A percentile compares a stretch with the other conserved stretches of the same genome.
These are phyloP conservation scores for Peribatodes rhomboidaria DNA, from an alignment of 2,888 invertebrate species.

Conservation along the genomic window DNA sequence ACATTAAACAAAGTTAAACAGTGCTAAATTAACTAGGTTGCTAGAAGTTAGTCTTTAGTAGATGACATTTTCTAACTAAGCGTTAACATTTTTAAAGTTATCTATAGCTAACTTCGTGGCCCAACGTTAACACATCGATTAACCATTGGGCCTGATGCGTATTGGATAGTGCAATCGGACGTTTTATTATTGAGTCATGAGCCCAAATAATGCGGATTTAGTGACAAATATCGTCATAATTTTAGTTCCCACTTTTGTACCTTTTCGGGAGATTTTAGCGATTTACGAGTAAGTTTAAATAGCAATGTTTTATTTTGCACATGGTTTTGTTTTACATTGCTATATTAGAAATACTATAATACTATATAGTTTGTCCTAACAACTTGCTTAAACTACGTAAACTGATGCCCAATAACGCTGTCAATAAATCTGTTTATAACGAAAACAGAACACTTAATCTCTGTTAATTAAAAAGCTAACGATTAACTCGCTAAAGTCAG, in stretches of 20 bases:
- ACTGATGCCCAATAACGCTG: not conserved
- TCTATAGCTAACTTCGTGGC: constrained; percentile 40
- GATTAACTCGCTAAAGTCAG: constrained; percentile 65
- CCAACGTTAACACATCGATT: constrained; percentile 42
- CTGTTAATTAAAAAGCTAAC: constrained; percentile 61
- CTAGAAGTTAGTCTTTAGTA: too few relatives aligned
- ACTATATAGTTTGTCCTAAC: not conserved
- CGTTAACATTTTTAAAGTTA: too few relatives aligned
- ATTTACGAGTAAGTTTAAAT: not conserved
- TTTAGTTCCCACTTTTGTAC: not conserved
- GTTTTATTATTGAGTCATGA: constrained; percentile 35
- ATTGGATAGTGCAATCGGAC: constrained; percentile 45
- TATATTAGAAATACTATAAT: too few relatives aligned
- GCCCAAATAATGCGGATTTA: constrained; percentile 28
- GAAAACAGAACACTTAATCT: constrained; percentile 33
- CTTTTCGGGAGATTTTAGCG: not conserved
- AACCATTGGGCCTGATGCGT: constrained; percentile 42
- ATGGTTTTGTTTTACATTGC: too few relatives aligned
- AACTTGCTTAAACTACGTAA: not conserved
- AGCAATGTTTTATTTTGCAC: not conserved
- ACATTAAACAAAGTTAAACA: too few relatives aligned
- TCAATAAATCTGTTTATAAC: constrained; percentile 12
- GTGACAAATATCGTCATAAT: constrained; percentile 17
- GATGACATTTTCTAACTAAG: too few relatives aligned
- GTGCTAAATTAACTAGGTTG: too few relatives aligned